These are phyloP conservation scores for Anabacerthia variegaticeps DNA, from an alignment of 2,797 vertebrate species.

Conservation along the genomic window DNA sequence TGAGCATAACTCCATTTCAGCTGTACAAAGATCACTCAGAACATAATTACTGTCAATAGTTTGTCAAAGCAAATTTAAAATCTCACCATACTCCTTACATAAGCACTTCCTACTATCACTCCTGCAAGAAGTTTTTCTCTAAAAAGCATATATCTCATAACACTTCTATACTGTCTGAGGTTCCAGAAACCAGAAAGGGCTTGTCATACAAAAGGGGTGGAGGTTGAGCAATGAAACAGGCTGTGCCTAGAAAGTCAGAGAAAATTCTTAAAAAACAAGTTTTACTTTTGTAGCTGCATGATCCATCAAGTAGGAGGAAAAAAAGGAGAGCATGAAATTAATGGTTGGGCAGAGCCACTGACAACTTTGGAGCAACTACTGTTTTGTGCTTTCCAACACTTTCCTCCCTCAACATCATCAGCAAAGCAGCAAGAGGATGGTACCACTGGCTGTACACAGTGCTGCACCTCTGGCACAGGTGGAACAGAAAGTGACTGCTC, in stretches of 20 bases:
- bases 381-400: not conserved
- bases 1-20: not conserved
- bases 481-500: not conserved
- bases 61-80: conserved; percentile 33
- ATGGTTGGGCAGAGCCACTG: not conserved
- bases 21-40: conserved; percentile 23
- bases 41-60: conserved; percentile 13
- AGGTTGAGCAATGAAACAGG: not conserved
- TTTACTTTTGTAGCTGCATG: not conserved
- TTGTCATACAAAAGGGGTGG: not conserved
- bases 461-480: not conserved
- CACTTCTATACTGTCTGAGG: not conserved
- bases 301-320: not conserved
- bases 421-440: not conserved
- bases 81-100: conserved; percentile 17
- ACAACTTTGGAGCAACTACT: not conserved
- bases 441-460: not conserved
- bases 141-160: not conserved
- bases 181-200: conserved; percentile 6
- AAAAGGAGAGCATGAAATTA: not conserved
- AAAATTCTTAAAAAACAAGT: not conserved
- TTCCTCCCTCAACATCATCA: not conserved
- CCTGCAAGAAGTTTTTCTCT: not conserved
- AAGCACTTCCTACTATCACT: conserved; percentile 34
- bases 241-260: not conserved